Percentiles rank a stretch among this genome's conserved stretches.
These are phyloP conservation scores for Morpho achilles DNA, from an alignment of 2,888 invertebrate genomes.

Conservation along the genomic window DNA sequence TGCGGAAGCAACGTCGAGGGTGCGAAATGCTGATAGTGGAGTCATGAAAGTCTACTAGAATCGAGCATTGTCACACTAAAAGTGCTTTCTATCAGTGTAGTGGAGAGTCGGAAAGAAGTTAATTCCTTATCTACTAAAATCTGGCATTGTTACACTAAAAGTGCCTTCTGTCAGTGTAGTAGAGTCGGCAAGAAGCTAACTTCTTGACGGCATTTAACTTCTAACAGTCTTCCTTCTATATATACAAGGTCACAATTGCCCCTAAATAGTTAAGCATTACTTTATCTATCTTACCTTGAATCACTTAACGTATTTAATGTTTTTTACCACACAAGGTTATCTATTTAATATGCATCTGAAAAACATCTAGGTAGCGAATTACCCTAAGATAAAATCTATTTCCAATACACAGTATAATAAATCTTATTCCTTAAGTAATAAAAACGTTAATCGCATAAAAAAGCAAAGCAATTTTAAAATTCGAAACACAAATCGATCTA, in stretches of 20 bases:
- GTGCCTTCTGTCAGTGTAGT: too few species aligned
- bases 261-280: not conserved
- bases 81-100: too few species aligned
- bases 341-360: slow-evolving; percentile 35
- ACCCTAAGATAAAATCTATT: slow-evolving; percentile 12
- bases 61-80: too few species aligned
- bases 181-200: too few species aligned
- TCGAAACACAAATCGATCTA: slow-evolving; percentile 36
- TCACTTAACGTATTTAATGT: not conserved
- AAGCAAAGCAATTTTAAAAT: slow-evolving; percentile 29
- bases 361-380: slow-evolving; percentile 25
- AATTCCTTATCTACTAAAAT: too few species aligned
- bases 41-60: too few species aligned
- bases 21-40: too few species aligned
- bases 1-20: too few species aligned
- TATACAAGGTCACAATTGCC: not conserved
- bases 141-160: too few species aligned
- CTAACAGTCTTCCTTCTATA: too few species aligned
- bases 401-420: not conserved
- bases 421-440: slow-evolving; percentile 1
- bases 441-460: slow-evolving; percentile 14
- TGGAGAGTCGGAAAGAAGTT: too few species aligned
- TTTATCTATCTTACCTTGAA: slow-evolving; percentile 1
- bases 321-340: slow-evolving; percentile 50
- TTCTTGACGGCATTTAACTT: too few species aligned